Evolutionary conservation across 2,888 invertebrate genomes (phyloP), one percentile per base, ranked within the genome.

Genomic region (Axea sp.): DNA sequence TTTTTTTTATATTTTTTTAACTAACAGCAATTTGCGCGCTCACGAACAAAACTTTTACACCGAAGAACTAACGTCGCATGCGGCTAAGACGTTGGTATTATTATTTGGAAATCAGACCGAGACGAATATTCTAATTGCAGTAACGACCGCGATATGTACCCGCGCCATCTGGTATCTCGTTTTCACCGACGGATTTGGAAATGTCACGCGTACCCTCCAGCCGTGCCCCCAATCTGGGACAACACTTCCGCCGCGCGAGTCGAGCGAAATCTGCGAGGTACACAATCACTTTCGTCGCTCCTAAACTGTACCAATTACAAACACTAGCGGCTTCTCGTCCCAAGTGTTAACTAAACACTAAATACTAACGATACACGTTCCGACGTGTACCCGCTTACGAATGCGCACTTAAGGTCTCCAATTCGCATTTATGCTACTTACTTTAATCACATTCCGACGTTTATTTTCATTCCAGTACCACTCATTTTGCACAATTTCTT

Each of bases 301-400:
- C 82, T 83, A 83, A 87, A 85, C 84, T 82, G 83, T 78, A 81
- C 84, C 86, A 86, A 87, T 87, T 86, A 86, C 86, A 87, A 86
- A 87, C 86, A 86, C 85, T 82, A 81, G 84, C 80, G 84, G 84
- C 83, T 84, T 83, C 81, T 78, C 81, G 60, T 69, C 47, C 81
- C 80, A 79, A 79, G 83, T 85, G 84, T 84, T 85, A 86, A 85
- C 85, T 83, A 83, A 86, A 84, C 84, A 84, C 84, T 84, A 86
- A 86, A 84, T 86, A 86, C 83, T 81, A 83, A 84, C 85, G 84
- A 81, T 84, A 85, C 83, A 81, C 81, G 80, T 79, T 74, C 76
- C 75, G 45, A 35, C 62, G 59, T 62, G 60, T 30, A 64, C 11
- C 65, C 74, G 47, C 69, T 17, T 69, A 67, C 69, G 74, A 75